Evolutionary conservation across 1,140 invertebrate species (phyloP), one percentile per base, ranked within the genome.

Genomic region (Carposina sasakii): DNA sequence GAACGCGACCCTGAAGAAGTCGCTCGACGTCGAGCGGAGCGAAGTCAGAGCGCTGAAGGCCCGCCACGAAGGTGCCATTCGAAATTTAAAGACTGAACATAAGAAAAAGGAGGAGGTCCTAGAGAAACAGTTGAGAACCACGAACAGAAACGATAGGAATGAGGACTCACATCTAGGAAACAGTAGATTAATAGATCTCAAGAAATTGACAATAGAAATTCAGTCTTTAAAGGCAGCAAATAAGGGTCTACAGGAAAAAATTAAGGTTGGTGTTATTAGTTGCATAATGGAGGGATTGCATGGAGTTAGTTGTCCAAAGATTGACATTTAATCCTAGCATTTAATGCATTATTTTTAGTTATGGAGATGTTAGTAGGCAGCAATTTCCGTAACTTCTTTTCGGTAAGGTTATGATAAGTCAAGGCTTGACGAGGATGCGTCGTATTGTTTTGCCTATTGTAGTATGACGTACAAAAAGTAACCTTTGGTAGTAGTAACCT

Each of bases 11-110:
- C 69, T 85, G 65, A 85, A 85, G 68, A 85, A 79, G 51, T 71
- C 76, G 58, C 83, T 86, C 66, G 82, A 85, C 60, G 62, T 82
- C 77, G 85, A 86, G 77, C 83, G 85, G 83, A 84, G 85, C 79
- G 83, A 85, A 54, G 71, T 84, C 54, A 65, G 85, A 77, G 83
- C 82, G 57, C 67, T 83, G 47, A 83, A 81, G 60, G 85, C 85
- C 58, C 76, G 66, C 58, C 67, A 78, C 36, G 82, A 85, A 50
- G 72, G 75, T 51, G 65, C 70, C 28, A 52, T 79, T 15, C 68
- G 81, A 61, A 74, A 81, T 33, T 53, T 85, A 57, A 85, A 81
- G 76, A 83, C 85, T 75, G 82, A 86, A 74, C 73, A 64, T 48
- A 81, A 68, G 58, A 83, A 74, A 60, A 75, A 71, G 58, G 83